Conservation (phyloP, 2,888 invertebrate species). For the Lymantria dispar region DNA sequence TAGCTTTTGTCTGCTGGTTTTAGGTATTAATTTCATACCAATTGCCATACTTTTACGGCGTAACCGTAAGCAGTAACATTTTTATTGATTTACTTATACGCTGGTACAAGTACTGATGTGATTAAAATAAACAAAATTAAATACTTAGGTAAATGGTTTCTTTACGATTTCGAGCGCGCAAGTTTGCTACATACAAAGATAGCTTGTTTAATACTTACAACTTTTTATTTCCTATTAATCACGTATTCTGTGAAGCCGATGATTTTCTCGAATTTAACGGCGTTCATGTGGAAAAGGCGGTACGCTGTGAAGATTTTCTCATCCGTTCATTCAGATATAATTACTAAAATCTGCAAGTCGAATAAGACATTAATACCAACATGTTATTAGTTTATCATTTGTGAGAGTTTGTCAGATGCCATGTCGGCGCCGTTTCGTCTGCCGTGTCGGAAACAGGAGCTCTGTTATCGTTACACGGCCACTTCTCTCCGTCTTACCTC, state of each 20-base stretch:
- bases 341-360: constrained; percentile 17
- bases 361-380: no score
- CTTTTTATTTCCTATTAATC: constrained; percentile 8
- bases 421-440: constrained; percentile 61
- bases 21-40: no score
- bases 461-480: constrained; percentile 30
- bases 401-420: constrained; percentile 49
- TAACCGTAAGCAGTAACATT: no score
- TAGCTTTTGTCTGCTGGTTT: no score
- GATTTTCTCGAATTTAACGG: constrained; percentile 19
- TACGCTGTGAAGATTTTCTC: constrained; percentile 21
- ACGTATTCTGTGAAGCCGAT: constrained; percentile 24
- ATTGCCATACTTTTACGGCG: no score
- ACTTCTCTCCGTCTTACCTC: constrained; percentile 1
- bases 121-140: no score
- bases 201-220: no score
- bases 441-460: constrained; percentile 36
- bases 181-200: no score
- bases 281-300: constrained; percentile 33
- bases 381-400: constrained; percentile 51
- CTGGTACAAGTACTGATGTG: no score
- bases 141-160: no score
- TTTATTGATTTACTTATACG: no score
- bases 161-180: no score
- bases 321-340: constrained; percentile 25